Percentiles rank a stretch among this genome's conserved stretches.
Conservation (phyloP, 2,888 invertebrate genomes). For the Thalpophila matura region DNA sequence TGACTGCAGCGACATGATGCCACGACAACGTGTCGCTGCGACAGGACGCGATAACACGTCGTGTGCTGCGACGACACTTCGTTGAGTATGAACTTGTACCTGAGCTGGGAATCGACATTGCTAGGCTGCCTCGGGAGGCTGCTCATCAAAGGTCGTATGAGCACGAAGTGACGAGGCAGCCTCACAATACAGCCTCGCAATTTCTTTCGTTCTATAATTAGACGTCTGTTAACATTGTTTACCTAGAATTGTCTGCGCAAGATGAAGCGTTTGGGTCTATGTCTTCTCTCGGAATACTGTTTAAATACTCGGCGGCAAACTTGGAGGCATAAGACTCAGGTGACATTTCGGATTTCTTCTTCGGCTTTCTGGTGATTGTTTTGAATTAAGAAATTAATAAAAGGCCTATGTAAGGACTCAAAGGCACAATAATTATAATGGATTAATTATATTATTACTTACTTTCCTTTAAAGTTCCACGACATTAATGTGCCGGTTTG, state of each 20-base stretch:
- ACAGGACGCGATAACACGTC: too few relatives aligned
- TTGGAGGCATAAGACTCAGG: conserved; percentile 76
- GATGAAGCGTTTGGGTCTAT: conserved; percentile 74
- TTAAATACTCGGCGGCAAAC: conserved; percentile 74
- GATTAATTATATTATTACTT: too few relatives aligned
- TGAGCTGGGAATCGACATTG: too few relatives aligned
- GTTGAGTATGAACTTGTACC: too few relatives aligned
- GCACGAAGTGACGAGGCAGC: too few relatives aligned
- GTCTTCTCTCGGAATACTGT: conserved; percentile 65
- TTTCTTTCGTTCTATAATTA: neutral
- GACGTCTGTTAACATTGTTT: conserved; percentile 12
- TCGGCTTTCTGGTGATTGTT: conserved; percentile 70
- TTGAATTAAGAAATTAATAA: conserved; percentile 11
- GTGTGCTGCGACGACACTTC: too few relatives aligned
- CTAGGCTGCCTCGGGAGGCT: too few relatives aligned
- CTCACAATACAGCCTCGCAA: too few relatives aligned
- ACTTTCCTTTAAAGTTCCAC: conserved; percentile 83
- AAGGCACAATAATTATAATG: neutral
- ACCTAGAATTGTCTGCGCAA: conserved; percentile 83
- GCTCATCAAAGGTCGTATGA: too few relatives aligned
- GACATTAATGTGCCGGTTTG: conserved; percentile 77
- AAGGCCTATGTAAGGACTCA: neutral
- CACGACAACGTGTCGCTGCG: too few relatives aligned
- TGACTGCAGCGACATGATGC: too few relatives aligned
- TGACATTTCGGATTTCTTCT: conserved; percentile 77